These are phyloP conservation scores for Chiloscyllium punctatum DNA, from an alignment of 2,797 vertebrate genomes.

Conservation along the genomic window DNA sequence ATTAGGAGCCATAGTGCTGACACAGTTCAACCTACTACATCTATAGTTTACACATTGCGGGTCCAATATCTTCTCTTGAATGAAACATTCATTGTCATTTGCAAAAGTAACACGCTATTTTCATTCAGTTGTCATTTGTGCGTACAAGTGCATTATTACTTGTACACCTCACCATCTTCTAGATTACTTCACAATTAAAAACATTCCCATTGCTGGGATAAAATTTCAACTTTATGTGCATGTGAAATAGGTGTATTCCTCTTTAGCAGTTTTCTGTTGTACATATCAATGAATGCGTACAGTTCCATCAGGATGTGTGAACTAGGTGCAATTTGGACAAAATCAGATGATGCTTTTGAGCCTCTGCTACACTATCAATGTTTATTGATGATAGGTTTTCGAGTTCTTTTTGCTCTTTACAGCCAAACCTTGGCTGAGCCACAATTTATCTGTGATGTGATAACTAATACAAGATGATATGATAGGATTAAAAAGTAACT, in stretches of 20 bases:
- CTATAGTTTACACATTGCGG: background rate
- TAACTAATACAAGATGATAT: background rate
- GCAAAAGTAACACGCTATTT: background rate
- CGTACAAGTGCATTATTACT: background rate
- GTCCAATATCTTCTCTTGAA: background rate
- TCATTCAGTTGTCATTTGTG: background rate
- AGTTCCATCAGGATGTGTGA: background rate
- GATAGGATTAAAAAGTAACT: background rate
- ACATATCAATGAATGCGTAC: background rate
- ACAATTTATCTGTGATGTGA: background rate
- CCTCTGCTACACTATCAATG: background rate
- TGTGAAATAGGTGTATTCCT: background rate
- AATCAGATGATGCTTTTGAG: background rate
- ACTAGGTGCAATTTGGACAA: background rate
- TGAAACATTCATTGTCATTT: background rate
- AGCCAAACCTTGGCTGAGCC: background rate
- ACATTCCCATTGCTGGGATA: background rate
- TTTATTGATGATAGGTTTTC: background rate
- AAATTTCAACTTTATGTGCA: background rate
- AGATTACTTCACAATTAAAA: background rate
- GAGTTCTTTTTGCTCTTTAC: background rate
- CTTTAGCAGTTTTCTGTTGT: too few relatives aligned
- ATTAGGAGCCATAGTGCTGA: background rate
- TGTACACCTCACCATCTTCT: background rate
- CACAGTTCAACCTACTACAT: background rate